Base-by-base conservation (phyloP, 2,888 invertebrate species). In the Marronus borbonicus region DNA sequence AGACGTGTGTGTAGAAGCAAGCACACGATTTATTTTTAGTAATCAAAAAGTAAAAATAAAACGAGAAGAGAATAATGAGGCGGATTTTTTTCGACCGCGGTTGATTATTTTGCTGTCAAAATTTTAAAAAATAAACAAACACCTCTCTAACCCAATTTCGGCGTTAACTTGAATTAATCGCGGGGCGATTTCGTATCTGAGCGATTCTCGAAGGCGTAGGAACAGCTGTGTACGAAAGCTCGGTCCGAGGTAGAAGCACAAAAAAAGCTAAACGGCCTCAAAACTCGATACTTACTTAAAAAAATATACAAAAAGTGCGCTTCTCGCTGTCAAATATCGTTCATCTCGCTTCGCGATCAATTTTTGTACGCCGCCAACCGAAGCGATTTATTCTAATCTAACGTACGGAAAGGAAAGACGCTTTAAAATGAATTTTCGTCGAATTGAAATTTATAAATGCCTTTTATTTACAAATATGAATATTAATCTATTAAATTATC, bases 281-380 rank as follows among this genome's bases (percentile, higher is more conserved):
- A 82, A 84, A 84, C 84, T 83, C 82, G 83, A 83, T 82, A 82
- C 82, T 82, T 83, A 81, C 82, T 83, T 81, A 85, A 86, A 86
- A 86, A 86, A 86, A 86, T 85, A 85, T 85, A 86, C 86, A 86
- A 86, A 86, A 87, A 86, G 84, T 85, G 85, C 85, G 86, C 85
- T 85, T 85, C 82, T 79, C 64, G 80, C 84, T 86, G 86, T 86
- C 86, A 86, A 85, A 84, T 79, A 72, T 81, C 80, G 74, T 69
- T 78, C 77, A 74, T 84, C 83, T 80, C 83, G 79, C 80, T 84
- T 80, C 81, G 76, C 72, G 83, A 85, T 85, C 85, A 81, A 85
- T 84, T 81, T 79, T 70, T 14, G 55, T 68, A n/a, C 74, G 39
- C n/a, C 77, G 78, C 83, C 83, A 84, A 83, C 81, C 66, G 36